A percentile compares a stretch with the other conserved stretches of the same genome.
Evolutionary conservation across 2,113 vertebrate species (phyloP).

Genomic region (Panthera leo): DNA sequence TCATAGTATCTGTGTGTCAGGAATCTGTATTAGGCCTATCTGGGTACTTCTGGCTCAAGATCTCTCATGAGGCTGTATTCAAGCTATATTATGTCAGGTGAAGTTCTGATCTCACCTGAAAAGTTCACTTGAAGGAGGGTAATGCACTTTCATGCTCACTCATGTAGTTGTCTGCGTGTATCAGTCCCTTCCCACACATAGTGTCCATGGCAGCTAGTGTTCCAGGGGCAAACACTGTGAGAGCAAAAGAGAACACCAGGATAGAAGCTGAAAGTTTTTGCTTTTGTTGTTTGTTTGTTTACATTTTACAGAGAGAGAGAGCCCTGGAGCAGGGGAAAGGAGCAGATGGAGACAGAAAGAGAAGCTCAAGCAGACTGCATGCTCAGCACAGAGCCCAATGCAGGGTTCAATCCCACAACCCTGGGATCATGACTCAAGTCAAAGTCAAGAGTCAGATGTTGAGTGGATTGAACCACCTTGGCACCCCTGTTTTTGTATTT

Average conservation of each 20-base stretch:
- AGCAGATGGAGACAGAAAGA: too few species aligned
- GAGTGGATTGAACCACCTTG: too few species aligned
- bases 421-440: too few species aligned
- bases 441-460: too few species aligned
- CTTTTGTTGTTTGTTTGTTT: too few species aligned
- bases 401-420: too few species aligned
- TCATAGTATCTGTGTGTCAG: not conserved
- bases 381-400: too few species aligned
- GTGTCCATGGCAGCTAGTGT: not conserved
- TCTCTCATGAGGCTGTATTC: not conserved
- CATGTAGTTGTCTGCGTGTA: not conserved
- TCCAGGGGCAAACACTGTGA: not conserved
- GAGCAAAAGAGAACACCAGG: not conserved
- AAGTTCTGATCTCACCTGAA: not conserved
- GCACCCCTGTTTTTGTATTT: not conserved
- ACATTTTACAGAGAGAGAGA: too few species aligned
- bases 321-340: too few species aligned
- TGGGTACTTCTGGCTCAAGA: not conserved
- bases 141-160: not conserved
- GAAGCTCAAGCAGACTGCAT: too few species aligned
- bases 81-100: not conserved
- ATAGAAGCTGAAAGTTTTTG: not conserved
- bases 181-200: not conserved
- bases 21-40: not conserved
- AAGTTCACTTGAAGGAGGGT: not conserved